Percentiles rank a stretch among this genome's conserved stretches.
phyloP scores from a whole-genome alignment of 2,113 vertebrate genomes.

The Peromyscus polionotus region DNA sequence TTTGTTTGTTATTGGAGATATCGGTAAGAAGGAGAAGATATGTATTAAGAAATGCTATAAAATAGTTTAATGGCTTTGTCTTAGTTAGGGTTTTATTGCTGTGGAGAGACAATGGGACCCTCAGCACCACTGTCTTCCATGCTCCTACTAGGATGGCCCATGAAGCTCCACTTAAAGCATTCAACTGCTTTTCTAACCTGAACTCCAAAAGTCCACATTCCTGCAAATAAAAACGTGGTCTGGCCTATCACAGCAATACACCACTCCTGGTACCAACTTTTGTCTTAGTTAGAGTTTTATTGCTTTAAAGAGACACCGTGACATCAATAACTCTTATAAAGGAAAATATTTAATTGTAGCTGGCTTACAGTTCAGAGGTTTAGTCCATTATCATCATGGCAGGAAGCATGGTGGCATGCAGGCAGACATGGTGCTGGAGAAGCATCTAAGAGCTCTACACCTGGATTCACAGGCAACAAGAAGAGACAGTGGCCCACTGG shows the following conservation, averaged over 20 bases:
- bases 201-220: background rate
- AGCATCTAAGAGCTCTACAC: background rate
- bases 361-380: background rate
- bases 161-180: no score
- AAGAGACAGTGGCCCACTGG: background rate
- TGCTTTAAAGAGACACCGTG: background rate
- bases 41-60: background rate
- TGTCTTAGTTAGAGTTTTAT: background rate
- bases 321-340: background rate
- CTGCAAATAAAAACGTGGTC: background rate
- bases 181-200: background rate
- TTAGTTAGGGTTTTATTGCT: background rate
- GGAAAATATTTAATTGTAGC: background rate
- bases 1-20: constrained; percentile 3
- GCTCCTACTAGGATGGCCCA: background rate
- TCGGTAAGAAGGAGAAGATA: background rate
- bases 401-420: background rate
- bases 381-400: background rate
- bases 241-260: background rate
- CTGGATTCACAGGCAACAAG: background rate
- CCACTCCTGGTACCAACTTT: background rate
- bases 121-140: background rate
- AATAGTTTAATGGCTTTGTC: background rate
- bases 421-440: background rate
- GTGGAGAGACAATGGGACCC: background rate